These are phyloP conservation scores for Danio rerio DNA, from an alignment of 2,113 vertebrate genomes.

Conservation along the genomic window DNA sequence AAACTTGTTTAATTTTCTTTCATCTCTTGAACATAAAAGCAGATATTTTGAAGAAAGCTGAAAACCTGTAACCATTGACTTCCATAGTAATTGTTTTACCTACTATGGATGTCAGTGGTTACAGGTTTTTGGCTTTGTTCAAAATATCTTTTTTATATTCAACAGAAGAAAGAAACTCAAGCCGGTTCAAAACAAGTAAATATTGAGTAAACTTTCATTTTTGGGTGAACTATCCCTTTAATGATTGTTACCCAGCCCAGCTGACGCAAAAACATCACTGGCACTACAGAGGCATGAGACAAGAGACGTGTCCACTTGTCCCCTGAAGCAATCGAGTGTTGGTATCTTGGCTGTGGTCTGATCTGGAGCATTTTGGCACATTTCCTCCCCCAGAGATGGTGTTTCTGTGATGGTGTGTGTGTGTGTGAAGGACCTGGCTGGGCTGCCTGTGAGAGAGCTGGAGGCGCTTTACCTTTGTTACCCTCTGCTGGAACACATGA, in stretches of 20 bases:
- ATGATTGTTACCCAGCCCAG: constrained; percentile 5
- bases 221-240: not conserved
- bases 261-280: not conserved
- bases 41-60: too few species aligned
- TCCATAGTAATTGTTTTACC: too few species aligned
- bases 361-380: constrained; percentile 46
- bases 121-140: too few species aligned
- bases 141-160: too few species aligned
- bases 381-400: constrained; percentile 55
- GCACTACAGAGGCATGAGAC: not conserved
- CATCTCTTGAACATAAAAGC: too few species aligned
- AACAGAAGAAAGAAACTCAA: too few species aligned
- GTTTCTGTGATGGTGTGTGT: constrained; percentile 57
- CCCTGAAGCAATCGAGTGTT: not conserved
- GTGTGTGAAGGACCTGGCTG: constrained; percentile 17
- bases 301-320: constrained; percentile 18
- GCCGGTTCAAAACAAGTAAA: too few species aligned
- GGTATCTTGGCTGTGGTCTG: constrained; percentile 43
- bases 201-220: too few species aligned
- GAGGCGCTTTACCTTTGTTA: constrained; percentile 53
- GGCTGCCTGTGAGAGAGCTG: constrained; percentile 48
- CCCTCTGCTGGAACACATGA: constrained; percentile 52
- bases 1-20: too few species aligned
- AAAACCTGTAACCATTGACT: too few species aligned
- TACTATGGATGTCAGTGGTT: too few species aligned